These are phyloP conservation scores for Dissostichus mawsoni DNA, from an alignment of 2,113 vertebrate species.

Conservation along the genomic window DNA sequence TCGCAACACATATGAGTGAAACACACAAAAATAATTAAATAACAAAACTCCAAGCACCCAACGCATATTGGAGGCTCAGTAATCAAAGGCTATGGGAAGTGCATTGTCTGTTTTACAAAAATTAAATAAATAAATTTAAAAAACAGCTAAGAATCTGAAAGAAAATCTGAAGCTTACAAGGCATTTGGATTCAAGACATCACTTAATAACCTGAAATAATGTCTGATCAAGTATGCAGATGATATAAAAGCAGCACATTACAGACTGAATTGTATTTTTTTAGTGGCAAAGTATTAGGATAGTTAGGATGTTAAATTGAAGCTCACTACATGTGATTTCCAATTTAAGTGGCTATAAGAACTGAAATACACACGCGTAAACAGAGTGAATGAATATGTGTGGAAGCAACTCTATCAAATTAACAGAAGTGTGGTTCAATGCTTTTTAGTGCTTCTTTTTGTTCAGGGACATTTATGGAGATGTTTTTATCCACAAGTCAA, in stretches of 20 bases:
- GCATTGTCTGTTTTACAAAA: constrained; percentile 18
- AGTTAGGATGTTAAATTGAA: constrained; percentile 5
- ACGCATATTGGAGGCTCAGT: not conserved
- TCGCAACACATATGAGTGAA: constrained; percentile 44
- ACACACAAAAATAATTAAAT: constrained; percentile 15
- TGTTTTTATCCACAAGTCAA: constrained; percentile 50
- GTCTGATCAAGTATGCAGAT: constrained; percentile 50
- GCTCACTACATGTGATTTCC: constrained; percentile 17
- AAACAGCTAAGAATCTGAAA: constrained; percentile 4
- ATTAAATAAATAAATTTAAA: not conserved
- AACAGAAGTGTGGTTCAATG: constrained; percentile 51
- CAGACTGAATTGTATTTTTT: constrained; percentile 15
- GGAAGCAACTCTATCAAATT: constrained; percentile 29
- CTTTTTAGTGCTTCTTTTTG: constrained; percentile 59
- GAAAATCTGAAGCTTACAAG: constrained; percentile 37
- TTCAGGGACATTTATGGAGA: constrained; percentile 38
- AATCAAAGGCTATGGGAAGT: constrained; percentile 14
- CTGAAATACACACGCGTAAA: not conserved
- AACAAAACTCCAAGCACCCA: constrained; percentile 5
- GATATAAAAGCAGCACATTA: constrained; percentile 55
- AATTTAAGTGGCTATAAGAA: not conserved
- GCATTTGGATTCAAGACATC: constrained; percentile 55
- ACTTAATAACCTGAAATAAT: constrained; percentile 55
- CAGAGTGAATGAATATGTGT: constrained; percentile 4
- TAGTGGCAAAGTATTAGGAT: too few species aligned